Base-by-base conservation (phyloP, 2,888 invertebrate species). In the Odontocerum albicorne region DNA sequence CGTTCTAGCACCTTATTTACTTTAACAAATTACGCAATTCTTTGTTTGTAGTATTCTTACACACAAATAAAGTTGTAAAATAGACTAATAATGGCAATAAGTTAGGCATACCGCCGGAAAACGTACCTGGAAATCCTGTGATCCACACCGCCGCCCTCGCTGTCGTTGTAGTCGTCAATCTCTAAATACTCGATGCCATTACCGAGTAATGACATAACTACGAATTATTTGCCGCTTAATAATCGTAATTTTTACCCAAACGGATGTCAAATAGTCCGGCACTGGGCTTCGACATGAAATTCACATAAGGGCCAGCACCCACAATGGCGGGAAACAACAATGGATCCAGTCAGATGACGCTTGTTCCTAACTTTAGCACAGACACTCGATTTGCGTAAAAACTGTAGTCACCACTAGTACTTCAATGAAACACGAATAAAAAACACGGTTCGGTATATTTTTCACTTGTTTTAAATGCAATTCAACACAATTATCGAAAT, bases 241-340 rank as follows among this genome's bases (percentile, higher is more conserved):
- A 43, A 39, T 52, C 51, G 47, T 52, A 68, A 67, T 62, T 61
- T 62, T 51, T 45, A 46, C 45, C 45, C 42, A 40, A 33, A 46
- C 50, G 49, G 36, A 45, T 45, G 39, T 56, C 50, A 40, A 45
- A 50, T 35, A 19, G 33, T 19, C 39, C 45, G 13, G 31, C 40
- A 51, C 55, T 38, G 17, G 27, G 50, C 32, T 39, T 51, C 55
- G 50, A 56, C 55, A 56, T 56, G 50, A 56, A 56, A 56, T 50
- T 56, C 50, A 56, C 55, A 56, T 51, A 43, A 43, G 55, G 68
- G 68, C 49, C 69, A 71, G 71, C 67, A 70, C 67, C 74, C 75
- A 77, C 77, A 78, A 78, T 78, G 77, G 77, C 77, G 77, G 77
- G 77, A 78, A 78, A 78, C 76, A 77, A 77, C 77, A 77, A 77